Evolutionary conservation across 1,140 invertebrate species (phyloP), one percentile per base, ranked within the genome.

Genomic region (Calycopis cecrops): DNA sequence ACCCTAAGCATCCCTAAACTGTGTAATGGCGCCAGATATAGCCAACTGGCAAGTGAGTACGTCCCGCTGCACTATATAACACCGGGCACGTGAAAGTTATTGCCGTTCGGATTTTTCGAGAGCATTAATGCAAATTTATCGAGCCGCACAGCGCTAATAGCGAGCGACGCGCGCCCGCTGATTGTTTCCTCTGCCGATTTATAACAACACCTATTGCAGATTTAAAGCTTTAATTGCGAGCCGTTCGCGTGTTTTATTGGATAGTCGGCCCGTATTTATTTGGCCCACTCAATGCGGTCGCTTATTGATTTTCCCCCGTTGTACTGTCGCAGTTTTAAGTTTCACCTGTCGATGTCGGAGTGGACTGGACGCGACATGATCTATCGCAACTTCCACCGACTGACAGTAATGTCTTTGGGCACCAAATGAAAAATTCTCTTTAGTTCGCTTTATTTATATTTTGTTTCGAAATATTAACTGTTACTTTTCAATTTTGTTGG

Each of bases 101-200:
- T 79, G 79, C 78, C 76, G 62, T 50, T 65, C 76, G 78, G 79
- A 86, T 85, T 86, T 86, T 86, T 86, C 83, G 80, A 86, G 68
- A 79, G 79, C 83, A 87, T 87, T 87, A 85, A 87, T 87, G 80
- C 77, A 85, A 87, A 87, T 87, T 87, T 87, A 87, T 87, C 76
- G 84, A 72, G 77, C 72, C 75, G 70, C 74, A 73, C 69, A 72
- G 77, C 81, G 84, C 81, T 87, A 87, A 87, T 85, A 82, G 81
- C 81, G 71, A 80, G 60, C 79, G 75, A 83, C 81, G 81, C 78
- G 76, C 58, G 69, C 71, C 52, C 81, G 84, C 79, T 87, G 84
- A 87, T 87, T 87, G 84, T 87, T 87, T 87, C 81, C 81, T 79
- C 76, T 59, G 72, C 73, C 76, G 70, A 87, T 87, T 87, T 87